Conservation (phyloP, 2,113 vertebrate species). For the Ia io region DNA sequence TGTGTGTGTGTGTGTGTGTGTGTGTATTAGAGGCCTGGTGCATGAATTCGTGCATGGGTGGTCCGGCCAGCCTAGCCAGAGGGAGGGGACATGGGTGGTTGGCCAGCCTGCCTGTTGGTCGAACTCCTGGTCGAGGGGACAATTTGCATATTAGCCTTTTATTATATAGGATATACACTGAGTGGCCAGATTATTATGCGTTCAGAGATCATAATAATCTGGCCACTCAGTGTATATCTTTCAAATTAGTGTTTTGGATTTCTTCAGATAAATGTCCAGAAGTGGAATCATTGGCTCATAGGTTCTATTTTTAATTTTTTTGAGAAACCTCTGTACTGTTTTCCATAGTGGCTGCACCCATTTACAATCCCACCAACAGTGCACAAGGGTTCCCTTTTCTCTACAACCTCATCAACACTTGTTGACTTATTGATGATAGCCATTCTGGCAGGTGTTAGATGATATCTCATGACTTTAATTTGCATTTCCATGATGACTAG, state of each 20-base stretch:
- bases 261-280: not conserved
- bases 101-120: too few species aligned
- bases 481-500: not conserved
- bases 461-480: not conserved
- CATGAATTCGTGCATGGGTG: too few species aligned
- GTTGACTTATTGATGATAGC: not conserved
- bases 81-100: too few species aligned
- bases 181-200: too few species aligned
- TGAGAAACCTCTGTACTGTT: not conserved
- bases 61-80: too few species aligned
- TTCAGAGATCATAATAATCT: too few species aligned
- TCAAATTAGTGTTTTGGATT: not conserved
- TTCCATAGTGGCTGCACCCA: not conserved
- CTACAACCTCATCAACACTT: not conserved
- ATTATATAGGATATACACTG: too few species aligned
- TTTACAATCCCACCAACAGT: not conserved
- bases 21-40: too few species aligned
- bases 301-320: not conserved
- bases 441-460: not conserved
- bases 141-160: too few species aligned
- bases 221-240: not conserved
- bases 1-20: too few species aligned
- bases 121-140: too few species aligned
- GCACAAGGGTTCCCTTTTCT: not conserved
- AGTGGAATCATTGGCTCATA: not conserved